Percentiles rank a stretch among this genome's conserved stretches.
Conservation (phyloP, 2,888 invertebrate genomes). For the Limnephilus marmoratus region DNA sequence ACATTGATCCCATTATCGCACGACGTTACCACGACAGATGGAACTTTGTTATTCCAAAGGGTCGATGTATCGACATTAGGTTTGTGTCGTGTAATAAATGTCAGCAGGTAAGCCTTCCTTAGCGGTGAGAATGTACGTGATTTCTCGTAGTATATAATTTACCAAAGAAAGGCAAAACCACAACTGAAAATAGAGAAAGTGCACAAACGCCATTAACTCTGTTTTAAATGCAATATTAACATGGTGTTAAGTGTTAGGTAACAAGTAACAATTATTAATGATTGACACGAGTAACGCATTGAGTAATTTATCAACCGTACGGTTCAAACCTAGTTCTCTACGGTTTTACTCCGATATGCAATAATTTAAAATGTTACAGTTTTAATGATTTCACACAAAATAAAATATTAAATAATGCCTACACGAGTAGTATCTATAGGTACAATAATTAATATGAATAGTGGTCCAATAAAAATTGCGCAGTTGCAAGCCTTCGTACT, state of each 20-base stretch:
- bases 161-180: neutral
- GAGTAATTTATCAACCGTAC: neutral
- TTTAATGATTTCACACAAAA: neutral
- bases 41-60: too few species aligned
- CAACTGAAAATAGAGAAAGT: neutral
- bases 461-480: neutral
- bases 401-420: neutral
- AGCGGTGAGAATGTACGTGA: neutral
- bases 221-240: neutral
- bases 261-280: neutral
- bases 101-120: neutral
- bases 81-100: neutral
- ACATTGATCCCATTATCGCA: too few species aligned
- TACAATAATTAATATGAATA: too few species aligned
- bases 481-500: neutral
- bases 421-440: too few species aligned
- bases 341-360: neutral
- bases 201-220: neutral
- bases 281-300: neutral
- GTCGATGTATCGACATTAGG: neutral
- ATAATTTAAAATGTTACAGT: neutral
- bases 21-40: too few species aligned
- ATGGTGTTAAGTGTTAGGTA: neutral
- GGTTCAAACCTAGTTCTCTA: neutral
- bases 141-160: neutral